Base-by-base conservation (phyloP, 2,113 vertebrate species). In the Calyptomena viridis region DNA sequence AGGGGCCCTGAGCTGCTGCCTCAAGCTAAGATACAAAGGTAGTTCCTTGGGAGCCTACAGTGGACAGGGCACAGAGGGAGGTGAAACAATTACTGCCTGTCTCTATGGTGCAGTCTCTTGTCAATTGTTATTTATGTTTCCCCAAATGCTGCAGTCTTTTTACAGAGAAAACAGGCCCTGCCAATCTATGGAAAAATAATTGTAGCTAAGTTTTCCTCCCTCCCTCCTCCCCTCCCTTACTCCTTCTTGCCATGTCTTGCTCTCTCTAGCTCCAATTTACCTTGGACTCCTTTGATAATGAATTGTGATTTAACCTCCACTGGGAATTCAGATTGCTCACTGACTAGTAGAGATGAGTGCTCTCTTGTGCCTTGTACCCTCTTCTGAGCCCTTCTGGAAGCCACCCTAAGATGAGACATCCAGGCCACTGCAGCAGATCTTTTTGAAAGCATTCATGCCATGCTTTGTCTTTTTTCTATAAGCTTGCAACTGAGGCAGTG, bases 31-130 rank as follows among this genome's bases (percentile, higher is more conserved):
- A 91, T 93, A 86, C 87, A 78, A 94, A 96, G 95, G 95, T 93
- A 94, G 93, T 87, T 96, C 80, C 93, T 90, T 92, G 96, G 94
- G 95, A 96, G 63, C 91, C 94, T 87, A 24, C 81, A 94, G 89
- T 95, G 94, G 94, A 97, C 95, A 96, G 96, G 93, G 95, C 95
- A 93, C 92, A 94, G 94, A 90, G 93, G 94, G 95, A 97, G 95
- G 96, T 94, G 96, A 96, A 96, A 96, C 95, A 96, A 96, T 97
- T 95, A 96, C 92, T 90, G 95, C 87, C 93, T 96, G 94, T 96
- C 94, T 96, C 95, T 96, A 90, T 0, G 11, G 94, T 92, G 92
- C 83, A 0, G 64, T 90, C 93, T 95, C 95, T 96, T 96, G 95
- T 96, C 94, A 96, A 94, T 88, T 94, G 90, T 96, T 96, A 95